Base-by-base conservation (phyloP, 2,888 invertebrate species). In the Chrysodeixis includens region DNA sequence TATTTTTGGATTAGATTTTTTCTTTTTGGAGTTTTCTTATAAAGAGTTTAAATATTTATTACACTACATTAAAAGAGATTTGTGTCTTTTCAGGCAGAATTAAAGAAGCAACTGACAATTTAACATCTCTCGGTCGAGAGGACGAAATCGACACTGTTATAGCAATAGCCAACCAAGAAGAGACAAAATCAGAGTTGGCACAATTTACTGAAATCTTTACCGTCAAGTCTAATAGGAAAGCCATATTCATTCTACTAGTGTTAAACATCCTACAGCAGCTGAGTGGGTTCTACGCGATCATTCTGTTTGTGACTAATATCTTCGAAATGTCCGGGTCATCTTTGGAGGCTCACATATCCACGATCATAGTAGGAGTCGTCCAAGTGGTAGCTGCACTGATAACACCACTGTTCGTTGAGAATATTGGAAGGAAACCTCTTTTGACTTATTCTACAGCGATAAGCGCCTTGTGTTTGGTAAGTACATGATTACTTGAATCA, bases 381-480 rank as follows among this genome's bases (percentile, higher is more conserved):
- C 88, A 89, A 61, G 30, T 90, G 0, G 26, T 71, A 0, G 83
- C 89, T 0, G 86, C 88, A 35, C 68, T 44, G 2, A 67, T 90
- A 1, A 81, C 90, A 0, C 88, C 90, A 0, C 57, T 88, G 2
- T 84, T 88, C 49, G 84, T 91, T 0, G 91, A 91, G 32, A 84
- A 83, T 69, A 66, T 75, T 75, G 90, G 91, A 32, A 84, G 91
- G 30, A 87, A 75, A 57, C 58, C 67, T 1, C 65, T 92, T 3
- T 40, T 92, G n/a, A 56, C 88, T 10, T n/a, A 77, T 0, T 90
- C 91, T 0, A 88, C 88, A 0, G 80, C 76, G 2, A 58, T 74
- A 0, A 89, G 88, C 56, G 76, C 73, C 60, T 53, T 89, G 0
- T 88, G 87, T 78, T 83, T 90, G 80, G 91, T 91, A 71, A 86